These are phyloP conservation scores for Corvus hawaiiensis DNA, from an alignment of 2,113 vertebrate species.

Conservation along the genomic window DNA sequence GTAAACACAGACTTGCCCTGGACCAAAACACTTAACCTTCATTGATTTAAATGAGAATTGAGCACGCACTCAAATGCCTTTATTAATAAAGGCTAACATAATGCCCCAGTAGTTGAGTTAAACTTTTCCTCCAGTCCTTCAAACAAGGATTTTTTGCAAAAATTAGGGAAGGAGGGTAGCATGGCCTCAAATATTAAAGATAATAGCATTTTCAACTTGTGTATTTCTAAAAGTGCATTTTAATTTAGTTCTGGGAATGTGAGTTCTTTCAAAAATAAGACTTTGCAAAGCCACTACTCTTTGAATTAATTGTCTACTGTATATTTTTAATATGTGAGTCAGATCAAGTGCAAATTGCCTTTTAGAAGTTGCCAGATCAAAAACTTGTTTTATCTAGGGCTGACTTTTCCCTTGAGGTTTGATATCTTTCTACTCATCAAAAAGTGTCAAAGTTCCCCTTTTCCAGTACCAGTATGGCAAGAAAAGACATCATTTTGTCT, in stretches of 20 bases:
- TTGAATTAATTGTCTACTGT: conserved; percentile 11
- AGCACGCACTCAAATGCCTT: neutral
- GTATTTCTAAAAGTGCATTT: neutral
- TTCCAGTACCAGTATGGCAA: neutral
- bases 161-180: neutral
- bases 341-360: conserved; percentile 24
- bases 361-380: conserved; percentile 16
- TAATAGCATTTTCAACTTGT: neutral
- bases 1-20: neutral
- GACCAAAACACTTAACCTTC: neutral
- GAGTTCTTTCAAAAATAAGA: neutral
- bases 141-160: neutral
- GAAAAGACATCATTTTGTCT: neutral
- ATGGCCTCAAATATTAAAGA: neutral
- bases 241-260: neutral
- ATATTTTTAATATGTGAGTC: conserved; percentile 18
- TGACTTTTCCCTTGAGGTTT: neutral
- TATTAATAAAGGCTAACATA: neutral
- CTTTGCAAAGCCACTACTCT: neutral
- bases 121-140: neutral
- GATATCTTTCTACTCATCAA: neutral
- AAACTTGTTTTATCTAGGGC: conserved; percentile 12
- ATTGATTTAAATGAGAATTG: neutral
- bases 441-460: neutral
- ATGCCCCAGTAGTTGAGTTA: neutral